Evolutionary conservation across 2,113 vertebrate genomes (phyloP), one percentile per base, ranked within the genome.

Genomic region (Silurus glanis): DNA sequence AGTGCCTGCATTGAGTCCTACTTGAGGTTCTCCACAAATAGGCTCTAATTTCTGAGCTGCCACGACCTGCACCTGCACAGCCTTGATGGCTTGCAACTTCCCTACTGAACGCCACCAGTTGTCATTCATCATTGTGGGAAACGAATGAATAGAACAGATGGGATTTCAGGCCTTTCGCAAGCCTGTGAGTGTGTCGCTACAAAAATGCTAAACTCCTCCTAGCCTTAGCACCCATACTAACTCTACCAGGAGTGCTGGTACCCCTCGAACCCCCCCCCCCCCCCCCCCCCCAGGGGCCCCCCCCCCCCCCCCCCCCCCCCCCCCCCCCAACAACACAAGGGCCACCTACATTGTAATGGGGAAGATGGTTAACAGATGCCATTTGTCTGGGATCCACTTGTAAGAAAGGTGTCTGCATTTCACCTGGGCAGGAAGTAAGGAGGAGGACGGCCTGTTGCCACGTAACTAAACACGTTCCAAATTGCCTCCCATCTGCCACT

Each of bases 401-500:
- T 85, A 84, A 37, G 2, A 66, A 59, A 81, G 55, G 67, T 84
- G 90, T 87, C 58, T 87, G 88, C 25, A 87, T 85, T 90, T 89
- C 89, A 90, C 88, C 90, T 86, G 80, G 75, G 84, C 86, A 91
- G 90, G 91, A 93, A 93, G 86, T 85, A 84, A 80, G 90, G 49
- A 85, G 53, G 82, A 55, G 83, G 37, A 47, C 87, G 87, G 88
- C 91, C 88, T 91, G 89, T 82, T 88, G 91, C 86, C 91, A 86
- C n/a, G 28, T 21, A 58, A 25, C 85, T 93, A 92, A 93, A 91
- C 85, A 67, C 80, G 85, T 82, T 91, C 88, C 90, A 91, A 93
- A 90, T 90, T 86, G 74, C 86, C 87, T 89, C 89, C 90, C 67
- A 62, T 89, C 87, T 89, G 86, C 78, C 47, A 85, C 89, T 82